Evolutionary conservation across 53 echinoderm and acorn worm genomes (phyloP).

Genomic region (Paracentrotus lividus): DNA sequence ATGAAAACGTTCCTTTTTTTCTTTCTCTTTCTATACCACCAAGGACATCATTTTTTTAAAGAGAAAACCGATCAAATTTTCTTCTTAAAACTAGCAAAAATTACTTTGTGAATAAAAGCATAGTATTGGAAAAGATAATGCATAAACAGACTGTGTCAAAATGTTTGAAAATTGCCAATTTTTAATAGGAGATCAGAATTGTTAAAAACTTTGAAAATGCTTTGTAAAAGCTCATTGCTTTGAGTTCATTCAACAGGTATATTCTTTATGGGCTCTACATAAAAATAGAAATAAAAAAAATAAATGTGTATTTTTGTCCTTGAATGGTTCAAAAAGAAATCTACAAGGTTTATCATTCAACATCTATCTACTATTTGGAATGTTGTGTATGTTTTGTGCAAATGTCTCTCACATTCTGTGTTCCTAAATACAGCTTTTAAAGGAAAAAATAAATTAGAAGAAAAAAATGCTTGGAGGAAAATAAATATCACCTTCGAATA

Average conservation of each 20-base stretch:
- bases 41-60: background rate
- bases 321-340: background rate
- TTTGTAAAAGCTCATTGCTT: background rate
- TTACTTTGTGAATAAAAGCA: background rate
- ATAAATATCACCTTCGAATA: background rate
- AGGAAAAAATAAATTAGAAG: background rate
- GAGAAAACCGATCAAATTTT: background rate
- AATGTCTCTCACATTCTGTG: slow-evolving; percentile 56
- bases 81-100: background rate
- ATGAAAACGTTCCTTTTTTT: background rate
- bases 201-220: background rate
- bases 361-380: slow-evolving; percentile 41
- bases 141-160: background rate
- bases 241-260: too few species aligned
- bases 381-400: slow-evolving; percentile 65
- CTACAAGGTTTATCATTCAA: background rate
- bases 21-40: background rate
- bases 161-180: background rate
- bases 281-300: background rate
- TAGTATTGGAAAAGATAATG: background rate
- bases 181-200: background rate
- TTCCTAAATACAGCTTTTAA: background rate
- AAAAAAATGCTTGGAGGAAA: background rate
- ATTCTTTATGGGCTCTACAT: background rate
- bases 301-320: background rate